Percentiles rank a stretch among this genome's conserved stretches.
phyloP scores from a whole-genome alignment of 2,888 invertebrate genomes.

The Pycnomerus fuliginosus region DNA sequence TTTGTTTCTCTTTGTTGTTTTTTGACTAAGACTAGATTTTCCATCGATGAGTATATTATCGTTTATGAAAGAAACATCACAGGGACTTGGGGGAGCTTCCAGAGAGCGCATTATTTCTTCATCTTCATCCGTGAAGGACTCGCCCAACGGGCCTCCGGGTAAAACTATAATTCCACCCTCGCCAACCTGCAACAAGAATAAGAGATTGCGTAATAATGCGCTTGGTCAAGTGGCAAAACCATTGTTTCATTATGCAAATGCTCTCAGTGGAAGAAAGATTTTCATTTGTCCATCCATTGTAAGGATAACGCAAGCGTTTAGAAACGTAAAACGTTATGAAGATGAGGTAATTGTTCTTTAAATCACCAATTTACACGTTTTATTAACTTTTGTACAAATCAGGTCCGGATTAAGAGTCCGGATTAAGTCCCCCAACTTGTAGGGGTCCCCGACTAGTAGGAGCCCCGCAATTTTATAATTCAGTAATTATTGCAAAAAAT shows the following conservation, averaged over 20 bases:
- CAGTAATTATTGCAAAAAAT: too few relatives aligned
- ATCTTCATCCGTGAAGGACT: conserved; percentile 63
- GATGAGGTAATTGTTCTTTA: too few relatives aligned
- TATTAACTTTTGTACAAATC: too few relatives aligned
- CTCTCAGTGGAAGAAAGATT: conserved; percentile 2
- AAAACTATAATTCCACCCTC: conserved; percentile 64
- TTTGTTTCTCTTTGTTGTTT: conserved; percentile 36
- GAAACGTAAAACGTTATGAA: too few relatives aligned
- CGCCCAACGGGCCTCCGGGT: conserved; percentile 60
- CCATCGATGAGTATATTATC: conserved; percentile 90
- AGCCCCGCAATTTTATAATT: too few relatives aligned
- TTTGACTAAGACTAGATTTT: conserved; percentile 71
- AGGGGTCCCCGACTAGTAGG: too few relatives aligned
- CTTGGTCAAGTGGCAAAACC: background rate
- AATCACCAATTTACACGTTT: too few relatives aligned
- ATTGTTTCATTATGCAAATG: conserved; percentile 4
- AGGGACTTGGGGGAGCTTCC: conserved; percentile 73
- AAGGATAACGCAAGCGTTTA: too few relatives aligned
- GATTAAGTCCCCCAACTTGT: too few relatives aligned
- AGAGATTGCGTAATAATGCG: background rate
- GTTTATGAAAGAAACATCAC: conserved; percentile 81
- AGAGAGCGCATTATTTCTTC: conserved; percentile 57
- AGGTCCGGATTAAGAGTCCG: too few relatives aligned
- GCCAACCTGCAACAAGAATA: conserved; percentile 55
- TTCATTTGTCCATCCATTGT: conserved; percentile 1